phyloP scores from a whole-genome alignment of 2,797 vertebrate genomes.

The Tenualosa ilisha region DNA sequence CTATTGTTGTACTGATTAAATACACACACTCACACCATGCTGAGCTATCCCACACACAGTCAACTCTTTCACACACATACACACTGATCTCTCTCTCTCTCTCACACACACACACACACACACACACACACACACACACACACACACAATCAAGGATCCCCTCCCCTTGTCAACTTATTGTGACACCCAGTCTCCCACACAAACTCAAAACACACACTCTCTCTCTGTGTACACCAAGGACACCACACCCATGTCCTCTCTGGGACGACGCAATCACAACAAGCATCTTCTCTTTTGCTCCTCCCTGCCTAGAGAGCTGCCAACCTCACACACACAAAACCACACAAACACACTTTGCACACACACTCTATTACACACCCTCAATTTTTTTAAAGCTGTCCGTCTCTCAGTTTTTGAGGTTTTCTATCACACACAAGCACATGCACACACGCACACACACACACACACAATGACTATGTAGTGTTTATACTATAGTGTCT shows the following conservation, averaged over 20 bases:
- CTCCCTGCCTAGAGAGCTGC: neutral
- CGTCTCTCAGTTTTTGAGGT: conserved; percentile 9
- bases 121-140: neutral
- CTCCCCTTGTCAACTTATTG: neutral
- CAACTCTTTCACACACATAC: neutral
- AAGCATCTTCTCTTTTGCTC: neutral
- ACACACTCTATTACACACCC: neutral
- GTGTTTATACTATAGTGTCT: conserved; percentile 51
- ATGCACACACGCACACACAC: conserved; percentile 26
- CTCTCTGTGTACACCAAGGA: neutral
- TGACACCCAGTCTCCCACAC: conserved; percentile 5
- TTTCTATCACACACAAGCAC: neutral
- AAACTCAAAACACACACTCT: neutral
- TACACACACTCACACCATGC: conserved; percentile 34
- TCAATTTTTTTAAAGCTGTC: neutral
- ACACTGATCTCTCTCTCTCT: neutral
- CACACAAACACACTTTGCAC: conserved; percentile 19
- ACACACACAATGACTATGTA: conserved; percentile 47
- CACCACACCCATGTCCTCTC: neutral
- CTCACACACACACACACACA: no score
- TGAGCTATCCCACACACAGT: neutral
- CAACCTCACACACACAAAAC: neutral
- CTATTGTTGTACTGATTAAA: conserved; percentile 72
- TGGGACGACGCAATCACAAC: neutral
- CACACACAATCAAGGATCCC: neutral